Base-by-base conservation (phyloP, 2,797 vertebrate genomes). In the Eidolon dupreanum region DNA sequence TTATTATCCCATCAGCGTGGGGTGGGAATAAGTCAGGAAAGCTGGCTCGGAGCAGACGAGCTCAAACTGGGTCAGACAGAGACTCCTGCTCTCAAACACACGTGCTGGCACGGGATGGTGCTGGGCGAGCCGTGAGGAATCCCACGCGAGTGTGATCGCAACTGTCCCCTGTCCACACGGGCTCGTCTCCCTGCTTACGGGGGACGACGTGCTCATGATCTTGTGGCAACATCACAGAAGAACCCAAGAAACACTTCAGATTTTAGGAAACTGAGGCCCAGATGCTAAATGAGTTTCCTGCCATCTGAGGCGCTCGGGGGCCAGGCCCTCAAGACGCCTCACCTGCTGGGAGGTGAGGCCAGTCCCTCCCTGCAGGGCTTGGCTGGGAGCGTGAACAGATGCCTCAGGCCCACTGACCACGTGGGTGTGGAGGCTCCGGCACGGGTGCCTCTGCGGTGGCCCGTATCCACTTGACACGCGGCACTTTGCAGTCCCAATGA, bases 151-250 rank as follows among this genome's bases (percentile, higher is more conserved):
- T 4, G 17, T 1, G 68, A 12, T 26, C 20, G 2, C 13, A 6
- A 15, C 0, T n/a, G 19, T 65, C 66, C 24, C 4, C 22, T 0
- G 1, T 26, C 28, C 28, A 9, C 1, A 2, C 2, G 33, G 43
- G 11, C 9, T 33, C 13, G 15, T 19, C 28, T 63, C 17, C 17
- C 22, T 3, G 10, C 36, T 81, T 38, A 11, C 15, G 16, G 15
- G 31, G 41, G 16, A 38, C 59, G 43, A 36, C 3, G 2, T 15
- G 31, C 7, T 16, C 8, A 51, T n/a, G 10, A 9, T 13, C 38
- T 84, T 22, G 15, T 0, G 17, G 20, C 28, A 16, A 46, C 6
- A 0, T 83, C 33, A 70, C 66, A 38, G 0, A 12, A 53, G 33
- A 75, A 4, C 24, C 81, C 33, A 53, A 53, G 6, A 74, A 83